Conservation (phyloP, 2,113 vertebrate genomes). For the Polypterus senegalus region DNA sequence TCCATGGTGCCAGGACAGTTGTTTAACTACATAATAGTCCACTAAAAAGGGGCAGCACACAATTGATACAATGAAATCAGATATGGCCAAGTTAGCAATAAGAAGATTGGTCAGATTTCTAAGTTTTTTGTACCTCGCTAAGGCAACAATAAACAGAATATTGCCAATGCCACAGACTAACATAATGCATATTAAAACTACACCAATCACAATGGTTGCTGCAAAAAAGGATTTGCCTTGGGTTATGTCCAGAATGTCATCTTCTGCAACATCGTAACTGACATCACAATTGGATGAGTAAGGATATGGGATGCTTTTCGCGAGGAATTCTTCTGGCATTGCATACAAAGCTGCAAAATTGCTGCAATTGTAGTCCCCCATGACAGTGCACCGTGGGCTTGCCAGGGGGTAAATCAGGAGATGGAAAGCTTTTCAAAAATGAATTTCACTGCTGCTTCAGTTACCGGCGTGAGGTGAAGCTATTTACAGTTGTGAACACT, state of each 20-base stretch:
- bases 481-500: no score
- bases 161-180: constrained; percentile 80
- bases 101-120: constrained; percentile 90
- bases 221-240: constrained; percentile 76
- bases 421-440: no score
- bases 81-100: constrained; percentile 89
- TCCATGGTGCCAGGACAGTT: constrained; percentile 87
- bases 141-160: constrained; percentile 73
- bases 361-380: constrained; percentile 35
- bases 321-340: constrained; percentile 25
- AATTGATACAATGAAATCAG: constrained; percentile 85
- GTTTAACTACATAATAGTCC: constrained; percentile 89
- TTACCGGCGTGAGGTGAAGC: no score
- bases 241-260: constrained; percentile 73
- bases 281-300: constrained; percentile 53
- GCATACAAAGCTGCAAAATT: constrained; percentile 39
- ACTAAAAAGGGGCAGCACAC: constrained; percentile 93
- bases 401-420: no score
- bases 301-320: constrained; percentile 36
- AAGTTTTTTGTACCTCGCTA: constrained; percentile 82
- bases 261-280: constrained; percentile 68
- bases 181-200: constrained; percentile 78
- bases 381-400: constrained; percentile 21
- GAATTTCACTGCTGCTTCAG: no score
- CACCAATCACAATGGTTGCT: constrained; percentile 72